Conservation (phyloP, 2,888 invertebrate species). For the Pristionchus maxplancki region DNA sequence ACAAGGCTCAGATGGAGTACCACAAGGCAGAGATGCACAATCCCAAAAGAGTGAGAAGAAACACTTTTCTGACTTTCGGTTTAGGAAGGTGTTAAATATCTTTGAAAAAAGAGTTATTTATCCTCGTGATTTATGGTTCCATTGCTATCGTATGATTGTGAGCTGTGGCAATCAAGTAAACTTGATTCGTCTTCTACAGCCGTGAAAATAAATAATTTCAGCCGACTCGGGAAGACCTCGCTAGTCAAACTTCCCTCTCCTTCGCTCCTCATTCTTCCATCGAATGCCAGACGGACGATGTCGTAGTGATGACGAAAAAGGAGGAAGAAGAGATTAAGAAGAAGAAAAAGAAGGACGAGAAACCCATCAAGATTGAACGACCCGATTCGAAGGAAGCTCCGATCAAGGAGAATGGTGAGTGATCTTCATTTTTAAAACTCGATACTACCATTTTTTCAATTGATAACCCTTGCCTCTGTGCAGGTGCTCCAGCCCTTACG, state of each 20-base stretch:
- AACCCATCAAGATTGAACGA: background rate
- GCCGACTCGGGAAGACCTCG: background rate
- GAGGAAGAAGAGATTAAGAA: background rate
- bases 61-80: background rate
- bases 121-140: no score
- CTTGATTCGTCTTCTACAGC: no score
- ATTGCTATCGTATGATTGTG: no score
- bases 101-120: background rate
- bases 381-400: background rate
- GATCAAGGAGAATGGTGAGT: background rate
- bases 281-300: constrained; percentile 1
- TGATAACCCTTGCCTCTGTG: background rate
- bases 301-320: constrained; percentile 8
- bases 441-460: background rate
- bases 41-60: background rate
- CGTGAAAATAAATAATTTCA: background rate
- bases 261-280: background rate
- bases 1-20: constrained; percentile 15
- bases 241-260: background rate
- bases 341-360: background rate
- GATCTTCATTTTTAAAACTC: no score
- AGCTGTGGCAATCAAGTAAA: no score
- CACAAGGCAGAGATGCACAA: constrained; percentile 30
- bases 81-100: no score
- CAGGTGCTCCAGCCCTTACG: background rate